Base-by-base conservation (phyloP, 2,113 vertebrate genomes). In the Ctenodactylus gundi region DNA sequence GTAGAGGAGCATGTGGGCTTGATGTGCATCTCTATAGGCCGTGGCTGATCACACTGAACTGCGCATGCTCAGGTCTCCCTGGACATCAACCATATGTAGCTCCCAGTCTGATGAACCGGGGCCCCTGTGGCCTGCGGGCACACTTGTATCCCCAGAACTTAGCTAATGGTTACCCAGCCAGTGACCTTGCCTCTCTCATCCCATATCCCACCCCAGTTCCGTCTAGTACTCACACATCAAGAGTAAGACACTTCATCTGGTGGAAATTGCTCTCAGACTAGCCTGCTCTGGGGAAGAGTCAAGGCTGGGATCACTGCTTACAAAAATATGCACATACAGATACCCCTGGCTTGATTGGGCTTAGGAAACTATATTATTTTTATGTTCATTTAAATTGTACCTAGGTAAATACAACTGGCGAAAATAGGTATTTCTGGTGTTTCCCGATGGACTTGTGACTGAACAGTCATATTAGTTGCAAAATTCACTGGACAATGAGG, bases 151-250 rank as follows among this genome's bases (percentile, higher is more conserved):
- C 60, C 84, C 23, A 85, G 49, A 88, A 75, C 91, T 95, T 77
- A 94, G 57, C 53, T 96, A 93, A 90, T 70, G 95, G 81, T 57
- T 89, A 27, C 64, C 91, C 27, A 92, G 67, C n/a, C 31, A 82
- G 62, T 81, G 67, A 94, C 96, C 91, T 91, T 95, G 85, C 51
- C 80, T 39, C 46, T 29, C 0, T 90, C n/a, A 67, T 18, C 41
- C 44, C 21, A 6, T 67, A 46, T 95, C 93, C 75, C 81, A 94
- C 60, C 89, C 93, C 73, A 94, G 41, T 93, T 95, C 70, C 95
- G 87, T 95, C 80, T 94, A 58, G 49, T 53, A 55, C 7, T 81
- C 49, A 12, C 81, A 13, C 21, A 70, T 94, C 76, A 93, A 90
- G 51, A 87, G 62, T 27, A 82, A 94, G 91, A 85, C 73, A 77